A percentile compares a stretch with the other conserved stretches of the same genome.
Conservation (phyloP, 2,113 vertebrate genomes). For the Ondatra zibethicus region DNA sequence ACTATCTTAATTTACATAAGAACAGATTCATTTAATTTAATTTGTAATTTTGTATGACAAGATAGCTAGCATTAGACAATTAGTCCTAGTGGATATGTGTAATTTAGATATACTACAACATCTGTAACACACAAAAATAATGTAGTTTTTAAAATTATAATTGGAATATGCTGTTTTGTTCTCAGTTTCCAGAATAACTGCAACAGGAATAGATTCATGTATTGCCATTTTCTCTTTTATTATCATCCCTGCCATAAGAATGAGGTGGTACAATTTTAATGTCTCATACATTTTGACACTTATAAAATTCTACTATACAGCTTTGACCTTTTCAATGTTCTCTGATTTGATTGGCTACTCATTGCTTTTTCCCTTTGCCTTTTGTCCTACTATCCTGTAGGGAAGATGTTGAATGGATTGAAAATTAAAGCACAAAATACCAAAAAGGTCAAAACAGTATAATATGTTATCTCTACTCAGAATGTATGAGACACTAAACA, state of each 20-base stretch:
- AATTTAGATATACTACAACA: not conserved
- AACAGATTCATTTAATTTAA: not conserved
- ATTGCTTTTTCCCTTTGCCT: conserved; percentile 17
- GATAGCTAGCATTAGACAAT: not conserved
- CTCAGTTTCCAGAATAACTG: conserved; percentile 9
- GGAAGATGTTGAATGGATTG: conserved; percentile 32
- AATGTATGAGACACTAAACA: conserved; percentile 4
- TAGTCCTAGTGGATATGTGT: not conserved
- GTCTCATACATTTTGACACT: conserved; percentile 49
- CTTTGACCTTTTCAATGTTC: conserved; percentile 75
- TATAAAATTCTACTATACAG: conserved; percentile 15
- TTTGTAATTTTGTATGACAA: not conserved
- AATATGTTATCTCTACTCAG: conserved; percentile 10
- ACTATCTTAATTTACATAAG: conserved; percentile 19
- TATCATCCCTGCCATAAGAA: conserved; percentile 58
- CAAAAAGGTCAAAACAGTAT: conserved; percentile 73
- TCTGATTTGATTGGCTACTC: conserved; percentile 37
- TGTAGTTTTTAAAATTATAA: conserved; percentile 12
- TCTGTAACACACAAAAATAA: not conserved
- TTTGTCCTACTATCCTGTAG: conserved; percentile 47
- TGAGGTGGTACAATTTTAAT: conserved; percentile 43
- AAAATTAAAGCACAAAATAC: conserved; percentile 70
- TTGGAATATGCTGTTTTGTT: conserved; percentile 15
- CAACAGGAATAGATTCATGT: not conserved
- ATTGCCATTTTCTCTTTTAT: conserved; percentile 66